phyloP scores from a whole-genome alignment of 2,888 invertebrate genomes.

The Penaeus monodon region DNA sequence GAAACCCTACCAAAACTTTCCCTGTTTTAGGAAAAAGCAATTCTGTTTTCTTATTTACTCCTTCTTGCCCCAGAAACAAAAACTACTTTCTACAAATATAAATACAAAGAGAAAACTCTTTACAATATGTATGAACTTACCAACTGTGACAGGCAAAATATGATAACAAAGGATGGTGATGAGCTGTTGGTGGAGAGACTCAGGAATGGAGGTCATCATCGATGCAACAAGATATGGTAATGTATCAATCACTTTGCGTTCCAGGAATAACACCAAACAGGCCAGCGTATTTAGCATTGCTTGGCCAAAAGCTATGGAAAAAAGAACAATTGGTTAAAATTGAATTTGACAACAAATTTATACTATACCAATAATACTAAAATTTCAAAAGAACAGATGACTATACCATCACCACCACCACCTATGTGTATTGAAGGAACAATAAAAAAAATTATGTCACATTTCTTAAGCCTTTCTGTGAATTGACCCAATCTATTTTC shows the following conservation, averaged over 20 bases:
- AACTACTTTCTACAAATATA: conserved; percentile 10
- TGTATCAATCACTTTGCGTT: conserved; percentile 95
- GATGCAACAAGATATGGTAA: conserved; percentile 94
- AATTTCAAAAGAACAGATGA: neutral
- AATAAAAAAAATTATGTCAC: neutral
- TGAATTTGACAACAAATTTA: neutral
- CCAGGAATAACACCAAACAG: conserved; percentile 94
- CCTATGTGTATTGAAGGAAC: neutral
- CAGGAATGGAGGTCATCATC: conserved; percentile 91
- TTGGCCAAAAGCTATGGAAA: conserved; percentile 86
- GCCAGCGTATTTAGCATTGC: conserved; percentile 93
- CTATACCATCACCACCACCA: neutral
- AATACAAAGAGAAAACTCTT: neutral
- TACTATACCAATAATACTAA: neutral
- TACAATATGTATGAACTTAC: conserved; percentile 76
- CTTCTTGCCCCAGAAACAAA: neutral
- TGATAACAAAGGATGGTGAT: conserved; percentile 95
- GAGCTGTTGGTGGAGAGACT: conserved; percentile 91
- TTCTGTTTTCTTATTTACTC: too few species aligned
- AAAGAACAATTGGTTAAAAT: conserved; percentile 22
- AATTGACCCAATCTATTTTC: too few species aligned
- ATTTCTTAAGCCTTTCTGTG: too few species aligned
- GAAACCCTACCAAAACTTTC: too few species aligned
- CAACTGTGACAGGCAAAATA: conserved; percentile 94
- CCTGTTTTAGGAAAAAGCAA: too few species aligned